Conservation (phyloP, 2,797 vertebrate genomes). For the Takifugu ocellatus region DNA sequence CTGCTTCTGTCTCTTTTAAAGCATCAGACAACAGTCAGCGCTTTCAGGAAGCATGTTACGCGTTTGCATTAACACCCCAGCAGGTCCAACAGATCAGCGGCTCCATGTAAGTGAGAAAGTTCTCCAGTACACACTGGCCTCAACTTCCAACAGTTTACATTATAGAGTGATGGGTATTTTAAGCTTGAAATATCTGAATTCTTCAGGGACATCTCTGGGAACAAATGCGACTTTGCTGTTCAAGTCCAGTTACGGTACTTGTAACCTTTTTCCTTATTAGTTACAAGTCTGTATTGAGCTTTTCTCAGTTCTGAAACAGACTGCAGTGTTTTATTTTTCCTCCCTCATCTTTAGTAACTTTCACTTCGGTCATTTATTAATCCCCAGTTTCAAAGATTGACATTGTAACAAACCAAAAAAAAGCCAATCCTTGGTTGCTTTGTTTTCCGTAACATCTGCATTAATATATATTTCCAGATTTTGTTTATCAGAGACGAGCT, state of each 20-base stretch:
- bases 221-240: constrained; percentile 99
- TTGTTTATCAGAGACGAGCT: constrained; percentile 98
- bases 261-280: constrained; percentile 3
- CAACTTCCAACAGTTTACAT: constrained; percentile 1
- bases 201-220: constrained; percentile 97
- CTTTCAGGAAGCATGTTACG: constrained; percentile 98
- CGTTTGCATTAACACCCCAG: constrained; percentile 95
- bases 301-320: constrained; percentile 7
- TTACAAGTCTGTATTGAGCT: constrained; percentile 4
- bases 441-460: too few relatives aligned
- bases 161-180: too few relatives aligned
- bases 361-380: too few relatives aligned
- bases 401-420: not conserved
- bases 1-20: constrained; percentile 47
- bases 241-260: constrained; percentile 97
- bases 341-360: too few relatives aligned
- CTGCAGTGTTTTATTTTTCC: not conserved
- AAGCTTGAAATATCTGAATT: constrained; percentile 13
- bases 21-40: constrained; percentile 95
- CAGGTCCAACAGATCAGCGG: constrained; percentile 99
- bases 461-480: constrained; percentile 76
- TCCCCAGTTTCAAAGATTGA: not conserved
- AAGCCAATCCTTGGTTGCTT: too few relatives aligned
- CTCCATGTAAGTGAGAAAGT: constrained; percentile 88
- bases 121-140: not conserved